Evolutionary conservation across 1,140 invertebrate species (phyloP).

Genomic region (Zaprionus africanus): DNA sequence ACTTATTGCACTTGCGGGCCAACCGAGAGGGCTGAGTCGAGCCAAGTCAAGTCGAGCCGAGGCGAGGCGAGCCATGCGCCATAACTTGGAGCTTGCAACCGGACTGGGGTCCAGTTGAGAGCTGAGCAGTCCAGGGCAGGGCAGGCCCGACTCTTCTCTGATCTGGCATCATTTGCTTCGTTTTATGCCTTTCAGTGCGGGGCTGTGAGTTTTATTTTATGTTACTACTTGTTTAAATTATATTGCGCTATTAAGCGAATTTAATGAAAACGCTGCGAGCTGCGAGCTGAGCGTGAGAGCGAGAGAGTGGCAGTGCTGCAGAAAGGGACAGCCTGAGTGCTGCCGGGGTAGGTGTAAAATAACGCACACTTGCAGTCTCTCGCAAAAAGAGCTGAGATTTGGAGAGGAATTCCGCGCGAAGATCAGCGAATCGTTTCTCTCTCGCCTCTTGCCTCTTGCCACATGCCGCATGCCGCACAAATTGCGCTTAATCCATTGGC

Average conservation of each 20-base stretch:
- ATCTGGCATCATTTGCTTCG: conserved; percentile 71
- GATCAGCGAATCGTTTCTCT: conserved; percentile 42
- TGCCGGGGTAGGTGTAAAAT: conserved; percentile 67
- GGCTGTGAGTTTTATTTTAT: conserved; percentile 83
- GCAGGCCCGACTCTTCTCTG: conserved; percentile 1
- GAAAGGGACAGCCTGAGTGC: conserved; percentile 40
- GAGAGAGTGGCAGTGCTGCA: neutral
- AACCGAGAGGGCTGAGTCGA: conserved; percentile 32
- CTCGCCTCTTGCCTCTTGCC: neutral
- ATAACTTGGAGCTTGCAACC: conserved; percentile 51
- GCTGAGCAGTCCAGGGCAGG: conserved; percentile 19
- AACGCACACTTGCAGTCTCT: conserved; percentile 42
- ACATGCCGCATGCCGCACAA: conserved; percentile 61
- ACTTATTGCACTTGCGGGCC: conserved; percentile 79
- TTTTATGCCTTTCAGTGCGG: conserved; percentile 75
- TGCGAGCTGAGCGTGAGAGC: conserved; percentile 55
- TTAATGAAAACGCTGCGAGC: conserved; percentile 83
- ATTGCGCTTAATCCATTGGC: conserved; percentile 81
- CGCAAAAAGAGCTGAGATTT: conserved; percentile 49
- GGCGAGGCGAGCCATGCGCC: conserved; percentile 60
- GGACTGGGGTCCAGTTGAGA: conserved; percentile 17
- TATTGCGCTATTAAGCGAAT: conserved; percentile 84
- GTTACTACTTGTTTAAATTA: conserved; percentile 84
- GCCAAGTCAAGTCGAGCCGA: neutral
- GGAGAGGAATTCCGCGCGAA: conserved; percentile 49